Base-by-base conservation (phyloP, 2,888 invertebrate genomes). In the Hesperia comma region DNA sequence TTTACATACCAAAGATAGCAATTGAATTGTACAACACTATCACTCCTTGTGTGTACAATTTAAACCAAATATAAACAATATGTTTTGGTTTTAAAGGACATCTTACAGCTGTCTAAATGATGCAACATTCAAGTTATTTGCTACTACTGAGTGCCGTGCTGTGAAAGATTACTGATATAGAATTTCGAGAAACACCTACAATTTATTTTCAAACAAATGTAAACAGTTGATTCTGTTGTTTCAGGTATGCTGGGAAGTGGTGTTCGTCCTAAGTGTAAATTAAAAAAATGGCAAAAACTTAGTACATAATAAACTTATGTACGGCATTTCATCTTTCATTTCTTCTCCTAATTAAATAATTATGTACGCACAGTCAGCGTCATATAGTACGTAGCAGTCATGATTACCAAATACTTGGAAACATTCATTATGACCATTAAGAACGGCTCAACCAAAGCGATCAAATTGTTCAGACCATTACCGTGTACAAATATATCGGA, bases 91-190 rank as follows among this genome's bases (percentile, higher is more conserved):
- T 15, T 26, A 15, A 6, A 8, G 14, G 32, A 60, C n/a, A 14
- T 63, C 62, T 40, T 40, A 2, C n/a, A 15, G 14, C 6, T 15
- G 19, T 49, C 63, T 69, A 78, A 75, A 85, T 92, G 92, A 92
- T 92, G 91, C 82, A 73, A 82, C 68, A 72, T 76, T 73, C 66
- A 73, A 71, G 74, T 83, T 87, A 92, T 92, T 92, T 92, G 92
- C 92, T 92, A 92, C 92, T 92, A 77, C 92, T 89, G 92, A 92
- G 74, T 86, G 92, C 90, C 86, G 76, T 92, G 92, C 91, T 86
- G 86, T 83, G 55, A 85, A 72, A 75, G 70, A 70, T 74, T 64
- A 74, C 92, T 92, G 91, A 91, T 63, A 17, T 10, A 15, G 8
- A 26, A 6, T 4, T 5, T 7, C 2, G 21, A 37, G 12, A 2